phyloP scores from a whole-genome alignment of 1,140 invertebrate genomes.

The Eufriesea mexicana region DNA sequence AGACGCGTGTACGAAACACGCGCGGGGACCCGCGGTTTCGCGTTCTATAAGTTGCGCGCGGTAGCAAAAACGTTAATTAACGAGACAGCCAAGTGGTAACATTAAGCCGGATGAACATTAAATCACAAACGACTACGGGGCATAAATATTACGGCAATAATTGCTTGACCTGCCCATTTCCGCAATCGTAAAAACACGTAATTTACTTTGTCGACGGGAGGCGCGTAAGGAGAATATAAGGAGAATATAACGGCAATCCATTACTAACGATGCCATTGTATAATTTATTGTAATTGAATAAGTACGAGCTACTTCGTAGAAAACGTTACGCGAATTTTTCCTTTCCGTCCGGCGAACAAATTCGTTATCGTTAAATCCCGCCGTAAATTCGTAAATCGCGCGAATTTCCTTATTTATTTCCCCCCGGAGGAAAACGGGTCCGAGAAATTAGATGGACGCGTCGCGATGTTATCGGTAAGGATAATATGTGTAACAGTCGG shows the following conservation, averaged over 20 bases:
- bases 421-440: too few relatives aligned
- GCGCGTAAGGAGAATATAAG: not conserved
- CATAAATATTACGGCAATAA: slow-evolving; percentile 17
- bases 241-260: not conserved
- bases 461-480: too few relatives aligned
- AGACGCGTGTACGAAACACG: not conserved
- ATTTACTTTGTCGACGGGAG: slow-evolving; percentile 9
- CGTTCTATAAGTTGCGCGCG: not conserved
- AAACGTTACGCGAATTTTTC: not conserved
- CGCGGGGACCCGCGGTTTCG: not conserved
- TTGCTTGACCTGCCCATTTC: slow-evolving; percentile 13
- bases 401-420: too few relatives aligned
- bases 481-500: too few relatives aligned
- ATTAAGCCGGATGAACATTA: slow-evolving; percentile 18
- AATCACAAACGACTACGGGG: not conserved
- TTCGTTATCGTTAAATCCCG: too few relatives aligned
- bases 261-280: slow-evolving; percentile 6
- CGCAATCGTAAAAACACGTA: slow-evolving; percentile 25
- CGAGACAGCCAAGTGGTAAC: slow-evolving; percentile 5
- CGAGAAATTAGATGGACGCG: too few relatives aligned
- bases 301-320: not conserved
- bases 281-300: slow-evolving; percentile 33
- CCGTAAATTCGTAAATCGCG: too few relatives aligned
- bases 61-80: slow-evolving; percentile 36
- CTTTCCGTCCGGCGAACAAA: too few relatives aligned